phyloP scores from a whole-genome alignment of 2,888 invertebrate genomes.

The Chymomyza caudatula region DNA sequence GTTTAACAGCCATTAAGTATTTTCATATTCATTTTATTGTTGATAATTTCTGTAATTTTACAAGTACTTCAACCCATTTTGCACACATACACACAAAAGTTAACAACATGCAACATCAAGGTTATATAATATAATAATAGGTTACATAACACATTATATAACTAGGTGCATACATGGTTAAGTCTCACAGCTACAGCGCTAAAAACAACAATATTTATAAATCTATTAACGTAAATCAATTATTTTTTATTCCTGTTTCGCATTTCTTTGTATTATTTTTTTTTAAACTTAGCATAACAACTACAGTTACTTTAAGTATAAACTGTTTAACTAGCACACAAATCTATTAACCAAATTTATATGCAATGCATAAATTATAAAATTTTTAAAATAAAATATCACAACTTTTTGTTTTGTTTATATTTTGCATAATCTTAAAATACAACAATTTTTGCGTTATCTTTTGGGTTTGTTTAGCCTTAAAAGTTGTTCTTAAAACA shows the following conservation, averaged over 20 bases:
- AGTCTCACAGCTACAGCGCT: conserved; percentile 66
- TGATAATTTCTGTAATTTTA: conserved; percentile 38
- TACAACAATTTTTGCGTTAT: neutral
- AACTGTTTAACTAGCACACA: conserved; percentile 13
- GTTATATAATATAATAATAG: conserved; percentile 25
- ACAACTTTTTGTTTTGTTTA: conserved; percentile 51
- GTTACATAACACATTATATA: conserved; percentile 10
- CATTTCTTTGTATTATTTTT: conserved; percentile 23
- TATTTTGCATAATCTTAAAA: conserved; percentile 7
- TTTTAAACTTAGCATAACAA: conserved; percentile 16
- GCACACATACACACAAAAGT: conserved; percentile 30
- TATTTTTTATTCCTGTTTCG: conserved; percentile 54
- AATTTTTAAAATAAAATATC: conserved; percentile 65
- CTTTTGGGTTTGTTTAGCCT: neutral
- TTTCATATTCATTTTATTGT: conserved; percentile 52
- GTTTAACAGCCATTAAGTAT: conserved; percentile 59
- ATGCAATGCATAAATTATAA: conserved; percentile 30
- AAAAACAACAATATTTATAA: conserved; percentile 44
- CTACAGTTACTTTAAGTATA: conserved; percentile 31
- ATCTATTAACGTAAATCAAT: conserved; percentile 35
- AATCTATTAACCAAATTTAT: conserved; percentile 28
- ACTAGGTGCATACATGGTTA: conserved; percentile 33
- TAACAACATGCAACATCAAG: conserved; percentile 62
- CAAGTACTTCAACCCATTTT: conserved; percentile 44
- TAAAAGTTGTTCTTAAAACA: conserved; percentile 3